Evolutionary conservation across 2,888 invertebrate species (phyloP).

Genomic region (Spilarctia lutea): DNA sequence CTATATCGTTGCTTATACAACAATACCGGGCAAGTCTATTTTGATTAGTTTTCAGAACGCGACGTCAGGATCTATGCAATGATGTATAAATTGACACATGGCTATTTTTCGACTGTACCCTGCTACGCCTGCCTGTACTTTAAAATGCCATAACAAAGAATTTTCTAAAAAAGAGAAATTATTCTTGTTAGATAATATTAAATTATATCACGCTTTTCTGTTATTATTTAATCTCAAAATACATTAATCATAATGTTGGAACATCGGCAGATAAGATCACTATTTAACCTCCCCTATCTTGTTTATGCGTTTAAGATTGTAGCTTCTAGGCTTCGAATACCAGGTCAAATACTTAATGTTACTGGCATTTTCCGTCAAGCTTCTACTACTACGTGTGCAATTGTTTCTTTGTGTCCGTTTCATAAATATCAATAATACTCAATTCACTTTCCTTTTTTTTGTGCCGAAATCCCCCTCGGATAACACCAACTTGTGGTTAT

Average conservation of each 20-base stretch:
- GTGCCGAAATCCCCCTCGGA: too few species aligned
- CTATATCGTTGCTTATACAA: too few species aligned
- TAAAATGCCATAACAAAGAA: background rate
- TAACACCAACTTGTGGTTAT: too few species aligned
- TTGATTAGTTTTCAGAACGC: too few species aligned
- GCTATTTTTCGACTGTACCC: too few species aligned
- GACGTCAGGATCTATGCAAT: too few species aligned
- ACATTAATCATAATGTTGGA: background rate
- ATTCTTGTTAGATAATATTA: background rate
- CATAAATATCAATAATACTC: too few species aligned
- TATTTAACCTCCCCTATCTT: background rate
- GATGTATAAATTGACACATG: too few species aligned
- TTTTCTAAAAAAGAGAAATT: background rate
- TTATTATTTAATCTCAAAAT: background rate
- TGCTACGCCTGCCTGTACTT: background rate
- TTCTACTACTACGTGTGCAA: background rate
- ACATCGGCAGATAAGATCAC: background rate
- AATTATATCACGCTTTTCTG: background rate
- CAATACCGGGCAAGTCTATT: too few species aligned
- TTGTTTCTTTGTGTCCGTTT: background rate
- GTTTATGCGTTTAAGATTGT: background rate
- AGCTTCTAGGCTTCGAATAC: background rate
- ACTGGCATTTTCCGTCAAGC: background rate
- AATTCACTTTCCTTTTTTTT: too few species aligned
- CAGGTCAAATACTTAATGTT: background rate